Evolutionary conservation across 1,140 invertebrate species (phyloP).

Genomic region (Papilio machaon): DNA sequence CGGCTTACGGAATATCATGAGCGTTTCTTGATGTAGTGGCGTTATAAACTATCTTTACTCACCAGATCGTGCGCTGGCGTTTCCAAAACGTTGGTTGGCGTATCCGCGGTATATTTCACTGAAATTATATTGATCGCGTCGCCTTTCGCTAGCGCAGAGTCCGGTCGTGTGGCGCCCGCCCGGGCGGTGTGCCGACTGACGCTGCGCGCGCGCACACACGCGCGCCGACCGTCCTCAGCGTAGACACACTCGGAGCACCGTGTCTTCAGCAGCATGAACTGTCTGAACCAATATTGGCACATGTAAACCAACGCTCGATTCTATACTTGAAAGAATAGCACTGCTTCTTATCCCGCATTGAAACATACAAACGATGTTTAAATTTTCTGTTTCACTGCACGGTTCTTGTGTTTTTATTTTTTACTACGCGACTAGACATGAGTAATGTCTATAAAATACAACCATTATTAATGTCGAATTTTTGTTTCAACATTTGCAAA

Average conservation of each 20-base stretch:
- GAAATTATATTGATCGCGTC: constrained; percentile 66
- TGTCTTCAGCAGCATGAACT: constrained; percentile 27
- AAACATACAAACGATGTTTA: not conserved
- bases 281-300: not conserved
- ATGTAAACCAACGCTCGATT: not conserved
- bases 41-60: constrained; percentile 49
- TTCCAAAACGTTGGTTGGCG: constrained; percentile 60
- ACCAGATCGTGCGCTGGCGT: constrained; percentile 77
- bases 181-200: constrained; percentile 79
- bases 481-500: not conserved
- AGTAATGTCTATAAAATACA: not conserved
- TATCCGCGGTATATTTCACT: constrained; percentile 73
- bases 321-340: not conserved
- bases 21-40: constrained; percentile 38
- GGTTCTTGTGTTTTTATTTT: not conserved
- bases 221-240: constrained; percentile 31
- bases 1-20: constrained; percentile 46
- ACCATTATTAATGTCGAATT: not conserved
- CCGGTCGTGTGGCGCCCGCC: constrained; percentile 80
- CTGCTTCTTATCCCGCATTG: not conserved
- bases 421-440: not conserved
- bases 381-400: not conserved
- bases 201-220: constrained; percentile 58
- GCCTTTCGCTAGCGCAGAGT: constrained; percentile 74
- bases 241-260: constrained; percentile 37